Conservation (phyloP, 2,113 vertebrate species). For the Apus apus region DNA sequence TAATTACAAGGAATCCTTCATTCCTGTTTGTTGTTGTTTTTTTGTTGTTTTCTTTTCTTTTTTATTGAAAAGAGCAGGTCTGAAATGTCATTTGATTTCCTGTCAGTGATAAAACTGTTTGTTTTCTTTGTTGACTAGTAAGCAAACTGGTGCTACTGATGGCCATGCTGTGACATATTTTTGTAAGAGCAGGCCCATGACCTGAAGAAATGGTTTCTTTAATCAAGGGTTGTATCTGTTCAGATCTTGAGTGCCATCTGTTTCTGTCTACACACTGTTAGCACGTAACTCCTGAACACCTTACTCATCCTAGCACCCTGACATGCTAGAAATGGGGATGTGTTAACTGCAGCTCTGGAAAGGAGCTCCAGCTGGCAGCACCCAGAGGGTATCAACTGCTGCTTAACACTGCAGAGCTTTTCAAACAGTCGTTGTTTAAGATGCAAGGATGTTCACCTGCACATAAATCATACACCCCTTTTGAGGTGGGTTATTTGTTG, state of each 20-base stretch:
- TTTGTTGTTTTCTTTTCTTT: neutral
- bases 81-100: neutral
- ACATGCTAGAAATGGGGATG: neutral
- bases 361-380: neutral
- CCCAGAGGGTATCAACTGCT: neutral
- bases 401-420: neutral
- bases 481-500: neutral
- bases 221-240: neutral
- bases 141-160: neutral
- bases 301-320: neutral
- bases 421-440: neutral
- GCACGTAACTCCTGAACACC: neutral
- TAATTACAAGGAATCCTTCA: neutral
- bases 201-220: neutral
- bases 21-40: neutral
- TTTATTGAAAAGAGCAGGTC: neutral
- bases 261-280: neutral
- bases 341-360: accelerated
- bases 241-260: neutral
- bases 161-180: neutral
- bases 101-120: neutral
- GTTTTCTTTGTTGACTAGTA: neutral
- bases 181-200: neutral
- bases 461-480: neutral
- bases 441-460: neutral